Evolutionary conservation across 2,797 vertebrate genomes (phyloP).

Genomic region (Sorex maritimensis): DNA sequence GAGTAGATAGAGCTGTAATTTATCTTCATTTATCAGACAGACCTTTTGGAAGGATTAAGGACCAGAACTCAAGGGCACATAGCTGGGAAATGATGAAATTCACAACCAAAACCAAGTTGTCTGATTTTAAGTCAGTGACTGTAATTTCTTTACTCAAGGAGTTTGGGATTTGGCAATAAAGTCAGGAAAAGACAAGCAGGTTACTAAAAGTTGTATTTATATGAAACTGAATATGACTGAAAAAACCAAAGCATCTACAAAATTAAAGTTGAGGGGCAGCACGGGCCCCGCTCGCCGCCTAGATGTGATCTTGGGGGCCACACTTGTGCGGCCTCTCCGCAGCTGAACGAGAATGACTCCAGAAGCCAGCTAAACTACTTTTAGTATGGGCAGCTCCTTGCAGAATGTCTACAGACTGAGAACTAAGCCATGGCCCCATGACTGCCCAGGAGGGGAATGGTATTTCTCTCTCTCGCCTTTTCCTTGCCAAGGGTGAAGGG

Average conservation of each 20-base stretch:
- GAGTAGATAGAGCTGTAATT: neutral
- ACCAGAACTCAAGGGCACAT: neutral
- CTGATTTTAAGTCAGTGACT: slow-evolving; percentile 4
- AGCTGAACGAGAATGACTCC: too few relatives aligned
- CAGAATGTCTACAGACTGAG: too few relatives aligned
- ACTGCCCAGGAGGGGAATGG: too few relatives aligned
- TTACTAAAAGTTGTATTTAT: slow-evolving; percentile 49
- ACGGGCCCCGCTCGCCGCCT: too few relatives aligned
- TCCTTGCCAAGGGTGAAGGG: too few relatives aligned
- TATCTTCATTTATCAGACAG: slow-evolving; percentile 42
- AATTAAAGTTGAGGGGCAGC: too few relatives aligned
- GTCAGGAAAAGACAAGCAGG: neutral
- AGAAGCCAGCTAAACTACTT: too few relatives aligned
- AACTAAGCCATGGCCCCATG: too few relatives aligned
- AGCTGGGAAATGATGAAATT: neutral
- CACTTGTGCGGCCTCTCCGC: too few relatives aligned
- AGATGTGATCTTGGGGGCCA: too few relatives aligned
- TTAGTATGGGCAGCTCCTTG: too few relatives aligned
- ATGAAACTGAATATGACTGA: neutral
- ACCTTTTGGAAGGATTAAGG: neutral
- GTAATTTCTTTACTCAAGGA: neutral
- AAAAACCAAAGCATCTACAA: neutral
- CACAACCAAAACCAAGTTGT: neutral
- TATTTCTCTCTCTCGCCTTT: too few relatives aligned
- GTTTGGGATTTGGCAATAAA: neutral